These are phyloP conservation scores for Phoeniculus purpureus DNA, from an alignment of 2,797 vertebrate species.

Conservation along the genomic window DNA sequence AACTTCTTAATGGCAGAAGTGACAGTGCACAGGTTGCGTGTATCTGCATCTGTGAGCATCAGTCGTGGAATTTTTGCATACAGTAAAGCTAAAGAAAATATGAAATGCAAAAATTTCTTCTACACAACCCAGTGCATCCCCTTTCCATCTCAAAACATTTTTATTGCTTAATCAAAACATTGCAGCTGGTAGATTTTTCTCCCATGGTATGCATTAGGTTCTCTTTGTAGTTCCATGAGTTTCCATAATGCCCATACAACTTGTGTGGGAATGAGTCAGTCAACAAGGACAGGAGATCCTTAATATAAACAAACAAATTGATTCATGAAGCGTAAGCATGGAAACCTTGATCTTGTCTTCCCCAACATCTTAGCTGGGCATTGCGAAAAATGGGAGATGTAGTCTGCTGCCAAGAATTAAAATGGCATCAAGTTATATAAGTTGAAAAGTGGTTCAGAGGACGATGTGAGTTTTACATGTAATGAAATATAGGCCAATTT, in stretches of 20 bases:
- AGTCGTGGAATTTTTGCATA: neutral
- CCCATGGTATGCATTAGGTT: neutral
- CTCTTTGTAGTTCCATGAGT: neutral
- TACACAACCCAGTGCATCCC: neutral
- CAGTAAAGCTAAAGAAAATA: neutral
- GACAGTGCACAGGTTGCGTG: rapidly evolving
- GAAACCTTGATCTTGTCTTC: neutral
- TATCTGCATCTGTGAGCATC: neutral
- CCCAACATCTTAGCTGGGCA: neutral
- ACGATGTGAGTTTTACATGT: neutral
- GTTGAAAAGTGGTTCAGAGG: neutral
- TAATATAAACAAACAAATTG: neutral
- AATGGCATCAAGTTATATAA: neutral
- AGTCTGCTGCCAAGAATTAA: neutral
- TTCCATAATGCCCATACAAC: neutral
- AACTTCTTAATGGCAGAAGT: neutral
- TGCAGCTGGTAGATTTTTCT: neutral
- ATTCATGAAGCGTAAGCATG: neutral
- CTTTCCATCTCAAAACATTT: neutral
- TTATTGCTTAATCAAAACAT: neutral
- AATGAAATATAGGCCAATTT: slow-evolving; percentile 1
- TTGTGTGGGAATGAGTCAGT: neutral
- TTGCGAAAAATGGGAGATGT: neutral
- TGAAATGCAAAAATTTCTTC: neutral
- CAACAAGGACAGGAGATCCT: neutral